Percentiles rank a stretch among this genome's conserved stretches.
Evolutionary conservation across 2,113 vertebrate genomes (phyloP).

Genomic region (Ranitomeya imitator): DNA sequence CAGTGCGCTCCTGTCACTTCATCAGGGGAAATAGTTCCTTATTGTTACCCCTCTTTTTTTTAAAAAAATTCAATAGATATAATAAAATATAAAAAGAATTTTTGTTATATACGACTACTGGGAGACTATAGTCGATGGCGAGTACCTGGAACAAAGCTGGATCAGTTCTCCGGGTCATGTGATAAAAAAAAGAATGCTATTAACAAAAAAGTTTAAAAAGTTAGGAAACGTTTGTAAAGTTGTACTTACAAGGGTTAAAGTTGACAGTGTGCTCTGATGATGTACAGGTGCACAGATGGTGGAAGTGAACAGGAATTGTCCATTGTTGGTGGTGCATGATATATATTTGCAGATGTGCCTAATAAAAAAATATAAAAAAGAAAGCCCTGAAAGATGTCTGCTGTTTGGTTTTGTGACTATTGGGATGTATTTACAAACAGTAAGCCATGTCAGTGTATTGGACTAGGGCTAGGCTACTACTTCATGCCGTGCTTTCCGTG

Average conservation of each 20-base stretch:
- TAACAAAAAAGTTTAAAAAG: background rate
- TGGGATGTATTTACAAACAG: background rate
- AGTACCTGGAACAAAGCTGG: constrained; percentile 62
- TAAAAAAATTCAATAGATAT: constrained; percentile 36
- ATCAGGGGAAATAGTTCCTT: constrained; percentile 65
- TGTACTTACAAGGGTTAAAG: background rate
- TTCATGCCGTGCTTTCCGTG: background rate
- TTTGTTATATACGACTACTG: background rate
- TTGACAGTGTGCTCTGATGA: background rate
- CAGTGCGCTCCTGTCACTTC: constrained; percentile 70
- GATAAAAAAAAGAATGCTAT: too few relatives aligned
- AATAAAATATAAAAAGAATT: background rate
- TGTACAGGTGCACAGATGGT: constrained; percentile 5
- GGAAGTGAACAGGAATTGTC: background rate
- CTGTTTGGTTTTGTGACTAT: background rate
- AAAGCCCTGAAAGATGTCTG: background rate
- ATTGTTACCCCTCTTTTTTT: constrained; percentile 40
- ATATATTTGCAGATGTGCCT: background rate
- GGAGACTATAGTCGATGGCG: constrained; percentile 61
- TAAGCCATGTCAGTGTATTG: background rate
- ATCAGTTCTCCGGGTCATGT: constrained; percentile 48
- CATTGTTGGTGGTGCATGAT: background rate
- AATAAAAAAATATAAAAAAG: background rate
- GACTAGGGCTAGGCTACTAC: background rate
- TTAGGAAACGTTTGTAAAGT: background rate